Evolutionary conservation across 2,888 invertebrate species (phyloP).

Genomic region (Drosophila subsilvestris): DNA sequence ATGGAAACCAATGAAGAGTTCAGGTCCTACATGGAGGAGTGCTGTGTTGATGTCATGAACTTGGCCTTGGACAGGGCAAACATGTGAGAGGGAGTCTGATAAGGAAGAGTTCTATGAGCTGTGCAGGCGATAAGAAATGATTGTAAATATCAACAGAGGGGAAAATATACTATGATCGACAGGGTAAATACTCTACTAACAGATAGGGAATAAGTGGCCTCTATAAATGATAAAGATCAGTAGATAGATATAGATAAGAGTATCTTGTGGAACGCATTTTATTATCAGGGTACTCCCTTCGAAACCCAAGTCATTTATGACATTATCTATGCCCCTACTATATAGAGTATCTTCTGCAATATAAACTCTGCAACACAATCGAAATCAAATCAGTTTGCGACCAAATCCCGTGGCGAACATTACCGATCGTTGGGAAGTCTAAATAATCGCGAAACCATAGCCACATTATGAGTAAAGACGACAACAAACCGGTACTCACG

Average conservation of each 20-base stretch:
- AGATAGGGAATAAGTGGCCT: neutral
- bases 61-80: slow-evolving; percentile 37
- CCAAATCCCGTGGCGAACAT: neutral
- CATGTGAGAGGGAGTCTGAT: slow-evolving; percentile 20
- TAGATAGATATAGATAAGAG: too few relatives aligned
- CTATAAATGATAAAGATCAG: too few relatives aligned
- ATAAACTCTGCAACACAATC: neutral
- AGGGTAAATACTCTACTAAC: slow-evolving; percentile 8
- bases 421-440: neutral
- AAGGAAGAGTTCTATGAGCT: slow-evolving; percentile 1
- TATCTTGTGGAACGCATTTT: too few relatives aligned
- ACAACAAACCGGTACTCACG: slow-evolving; percentile 47
- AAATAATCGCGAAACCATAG: neutral
- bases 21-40: slow-evolving; percentile 46
- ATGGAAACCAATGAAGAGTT: slow-evolving; percentile 58
- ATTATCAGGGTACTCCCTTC: too few relatives aligned
- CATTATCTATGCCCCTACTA: neutral
- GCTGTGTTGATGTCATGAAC: slow-evolving; percentile 56
- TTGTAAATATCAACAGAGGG: slow-evolving; percentile 14
- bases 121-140: slow-evolving; percentile 22
- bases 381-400: slow-evolving; percentile 19
- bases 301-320: neutral
- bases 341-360: neutral
- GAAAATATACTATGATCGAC: neutral
- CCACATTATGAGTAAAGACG: slow-evolving; percentile 39